Evolutionary conservation across 2,888 invertebrate species (phyloP).

Genomic region (Mythimna albipuncta): DNA sequence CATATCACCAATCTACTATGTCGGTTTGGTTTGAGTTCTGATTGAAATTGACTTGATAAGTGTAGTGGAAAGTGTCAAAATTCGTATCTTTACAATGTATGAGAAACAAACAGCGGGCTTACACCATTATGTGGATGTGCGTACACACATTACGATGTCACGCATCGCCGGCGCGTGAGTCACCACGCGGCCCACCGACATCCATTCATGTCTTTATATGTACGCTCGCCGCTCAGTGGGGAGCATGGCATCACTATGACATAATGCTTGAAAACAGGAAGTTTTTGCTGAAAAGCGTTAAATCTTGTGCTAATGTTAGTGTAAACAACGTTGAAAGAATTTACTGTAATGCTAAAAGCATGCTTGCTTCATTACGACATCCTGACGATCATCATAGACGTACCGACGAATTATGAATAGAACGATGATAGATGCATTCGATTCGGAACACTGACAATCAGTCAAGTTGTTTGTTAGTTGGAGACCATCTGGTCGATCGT

Average conservation of each 20-base stretch:
- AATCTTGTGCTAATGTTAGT: background rate
- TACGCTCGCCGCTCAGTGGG: slow-evolving; percentile 14
- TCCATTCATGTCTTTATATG: slow-evolving; percentile 45
- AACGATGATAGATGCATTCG: slow-evolving; percentile 10
- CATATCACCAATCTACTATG: background rate
- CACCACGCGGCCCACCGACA: slow-evolving; percentile 23
- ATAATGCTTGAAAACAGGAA: slow-evolving; percentile 8
- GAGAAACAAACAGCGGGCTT: slow-evolving; percentile 31
- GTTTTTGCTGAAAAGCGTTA: background rate
- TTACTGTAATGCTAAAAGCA: slow-evolving; percentile 1
- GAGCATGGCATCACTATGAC: slow-evolving; percentile 11
- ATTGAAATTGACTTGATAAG: background rate
- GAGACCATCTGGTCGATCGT: slow-evolving; percentile 11
- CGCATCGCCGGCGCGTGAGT: slow-evolving; percentile 30
- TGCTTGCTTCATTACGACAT: background rate
- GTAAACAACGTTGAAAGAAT: background rate
- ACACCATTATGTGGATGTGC: slow-evolving; percentile 27
- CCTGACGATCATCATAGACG: background rate
- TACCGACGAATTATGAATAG: slow-evolving; percentile 4
- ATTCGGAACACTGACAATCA: slow-evolving; percentile 18
- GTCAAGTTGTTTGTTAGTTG: slow-evolving; percentile 16
- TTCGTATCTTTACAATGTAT: slow-evolving; percentile 25
- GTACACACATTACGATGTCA: slow-evolving; percentile 41
- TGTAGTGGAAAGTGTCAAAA: background rate
- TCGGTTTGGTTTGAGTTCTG: background rate